Base-by-base conservation (phyloP, 2,797 vertebrate species). In the Rhincodon typus region DNA sequence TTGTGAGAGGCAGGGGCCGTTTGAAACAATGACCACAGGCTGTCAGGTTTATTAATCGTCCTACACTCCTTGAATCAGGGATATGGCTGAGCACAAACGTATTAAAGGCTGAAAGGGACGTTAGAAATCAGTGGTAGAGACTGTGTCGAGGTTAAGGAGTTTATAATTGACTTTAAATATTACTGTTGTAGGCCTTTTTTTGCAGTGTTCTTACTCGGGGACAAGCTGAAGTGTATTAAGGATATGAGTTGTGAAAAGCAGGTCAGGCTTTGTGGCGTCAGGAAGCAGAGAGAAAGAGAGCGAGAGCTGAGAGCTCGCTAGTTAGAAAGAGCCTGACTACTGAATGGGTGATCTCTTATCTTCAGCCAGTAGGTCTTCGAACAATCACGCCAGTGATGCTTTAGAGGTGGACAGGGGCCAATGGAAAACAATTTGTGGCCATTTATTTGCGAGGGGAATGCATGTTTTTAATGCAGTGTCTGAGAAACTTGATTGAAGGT, bases 381-480 rank as follows among this genome's bases (percentile, higher is more conserved):
- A 96, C 84, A 82, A 96, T 96, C 96, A 96, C 77, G 96, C 95
- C 95, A 94, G 38, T 50, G 94, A 95, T 90, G 95, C 91, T 50
- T 42, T 69, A 96, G 96, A 88, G 79, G 82, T 74, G 95, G 90
- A 42, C 90, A 70, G 95, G 96, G 96, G 96, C 95, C 38, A 79
- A 87, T 90, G 96, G 94, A 87, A 94, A 94, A 95, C 84, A 57
- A 53, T 96, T 82, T 70, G 87, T 96, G 96, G 94, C 69, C n/a
- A 94, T 77, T 96, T 72, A 94, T 95, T 94, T 95, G 88, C 66
- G 94, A 21, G 62, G 90, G 79, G 82, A n/a, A n/a, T 70, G 21
- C 42, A 70, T 95, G 96, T 84, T 96, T 84, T 95, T 96, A n/a
- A 53, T 86, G 95, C 95, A 93, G 69, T 96, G 95, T 95, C 96